Evolutionary conservation across 2,797 vertebrate species (phyloP).

Genomic region (Pseudomugil gertrudae): DNA sequence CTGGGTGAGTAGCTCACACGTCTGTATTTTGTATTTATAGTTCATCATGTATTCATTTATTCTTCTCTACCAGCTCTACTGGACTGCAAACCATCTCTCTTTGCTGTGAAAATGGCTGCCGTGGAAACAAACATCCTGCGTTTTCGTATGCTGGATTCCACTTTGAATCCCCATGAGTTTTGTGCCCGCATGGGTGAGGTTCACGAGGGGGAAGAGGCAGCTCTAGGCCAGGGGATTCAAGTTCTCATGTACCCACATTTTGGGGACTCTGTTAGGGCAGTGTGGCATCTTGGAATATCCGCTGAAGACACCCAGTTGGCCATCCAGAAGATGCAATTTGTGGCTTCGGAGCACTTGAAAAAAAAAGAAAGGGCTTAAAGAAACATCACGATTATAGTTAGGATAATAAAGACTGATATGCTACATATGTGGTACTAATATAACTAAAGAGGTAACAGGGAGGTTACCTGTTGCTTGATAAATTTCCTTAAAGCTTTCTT

Average conservation of each 20-base stretch:
- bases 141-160: slow-evolving; percentile 57
- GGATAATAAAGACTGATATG: background rate
- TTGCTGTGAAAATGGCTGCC: slow-evolving; percentile 58
- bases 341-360: slow-evolving; percentile 72
- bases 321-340: slow-evolving; percentile 83
- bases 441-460: too few species aligned
- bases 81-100: slow-evolving; percentile 70
- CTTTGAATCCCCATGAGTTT: slow-evolving; percentile 71
- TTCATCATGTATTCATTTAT: background rate
- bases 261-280: slow-evolving; percentile 64
- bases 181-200: slow-evolving; percentile 78
- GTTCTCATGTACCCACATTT: slow-evolving; percentile 83
- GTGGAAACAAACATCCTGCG: slow-evolving; percentile 89
- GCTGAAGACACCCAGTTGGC: slow-evolving; percentile 81
- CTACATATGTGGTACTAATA: background rate
- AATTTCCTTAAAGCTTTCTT: background rate
- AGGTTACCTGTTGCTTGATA: background rate
- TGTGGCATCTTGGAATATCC: slow-evolving; percentile 86
- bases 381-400: background rate
- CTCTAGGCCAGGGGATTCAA: slow-evolving; percentile 68
- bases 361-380: slow-evolving; percentile 32
- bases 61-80: slow-evolving; percentile 73
- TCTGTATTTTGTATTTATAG: background rate
- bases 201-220: slow-evolving; percentile 73
- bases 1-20: slow-evolving; percentile 71